Evolutionary conservation across 2,113 vertebrate genomes (phyloP).

Genomic region (Conger conger): DNA sequence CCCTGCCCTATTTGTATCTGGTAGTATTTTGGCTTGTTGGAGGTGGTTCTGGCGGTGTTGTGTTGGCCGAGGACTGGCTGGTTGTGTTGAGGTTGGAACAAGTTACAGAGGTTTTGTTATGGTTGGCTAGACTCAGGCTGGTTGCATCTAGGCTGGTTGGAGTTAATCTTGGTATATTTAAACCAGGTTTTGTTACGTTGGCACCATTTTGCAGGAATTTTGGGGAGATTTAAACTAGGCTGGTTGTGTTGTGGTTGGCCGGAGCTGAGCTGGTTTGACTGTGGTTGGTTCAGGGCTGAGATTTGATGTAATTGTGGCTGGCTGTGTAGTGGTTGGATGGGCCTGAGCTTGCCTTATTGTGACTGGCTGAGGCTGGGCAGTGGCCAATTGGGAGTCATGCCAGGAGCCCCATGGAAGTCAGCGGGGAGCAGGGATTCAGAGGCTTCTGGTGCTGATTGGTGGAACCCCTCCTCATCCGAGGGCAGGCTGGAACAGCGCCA

Average conservation of each 20-base stretch:
- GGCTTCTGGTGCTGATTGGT: conserved; percentile 40
- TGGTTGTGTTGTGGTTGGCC: conserved; percentile 16
- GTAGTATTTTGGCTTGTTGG: conserved; percentile 19
- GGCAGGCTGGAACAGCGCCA: conserved; percentile 17
- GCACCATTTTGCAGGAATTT: not conserved
- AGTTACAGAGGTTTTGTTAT: no score
- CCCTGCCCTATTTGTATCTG: conserved; percentile 22
- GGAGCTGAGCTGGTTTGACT: not conserved
- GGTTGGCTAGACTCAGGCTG: not conserved
- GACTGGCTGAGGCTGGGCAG: not conserved
- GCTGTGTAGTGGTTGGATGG: not conserved
- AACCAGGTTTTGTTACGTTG: not conserved
- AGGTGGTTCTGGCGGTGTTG: not conserved
- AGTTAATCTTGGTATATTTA: not conserved
- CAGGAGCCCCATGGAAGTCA: conserved; percentile 44
- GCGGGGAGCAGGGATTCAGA: conserved; percentile 24
- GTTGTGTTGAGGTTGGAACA: conserved; percentile 10
- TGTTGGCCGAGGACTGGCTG: not conserved
- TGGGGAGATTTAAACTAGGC: not conserved
- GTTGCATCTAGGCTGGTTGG: not conserved
- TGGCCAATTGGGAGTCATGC: conserved; percentile 32
- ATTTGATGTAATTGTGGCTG: conserved; percentile 10
- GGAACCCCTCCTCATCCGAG: conserved; percentile 38
- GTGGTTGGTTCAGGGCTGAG: not conserved
- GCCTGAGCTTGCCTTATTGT: not conserved